phyloP scores from a whole-genome alignment of 2,888 invertebrate genomes.

The Tipula vernalis region DNA sequence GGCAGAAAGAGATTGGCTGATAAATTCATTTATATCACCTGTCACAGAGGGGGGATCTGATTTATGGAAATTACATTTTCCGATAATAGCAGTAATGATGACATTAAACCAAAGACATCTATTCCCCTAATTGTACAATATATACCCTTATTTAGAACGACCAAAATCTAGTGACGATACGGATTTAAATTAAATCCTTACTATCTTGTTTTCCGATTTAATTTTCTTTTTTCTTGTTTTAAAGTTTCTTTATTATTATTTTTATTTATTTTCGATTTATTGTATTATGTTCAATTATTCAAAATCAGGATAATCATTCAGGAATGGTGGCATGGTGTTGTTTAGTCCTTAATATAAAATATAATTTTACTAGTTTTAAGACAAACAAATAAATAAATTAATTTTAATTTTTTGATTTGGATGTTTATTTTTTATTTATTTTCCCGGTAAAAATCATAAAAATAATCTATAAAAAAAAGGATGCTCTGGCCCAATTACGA shows the following conservation, averaged over 20 bases:
- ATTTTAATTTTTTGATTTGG: not conserved
- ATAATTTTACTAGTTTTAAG: not conserved
- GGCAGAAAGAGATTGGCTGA: not conserved
- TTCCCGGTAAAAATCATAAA: not conserved
- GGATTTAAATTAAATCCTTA: not conserved
- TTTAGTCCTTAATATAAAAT: not conserved
- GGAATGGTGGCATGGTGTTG: not conserved
- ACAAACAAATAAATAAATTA: not conserved
- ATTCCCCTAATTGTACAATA: not conserved
- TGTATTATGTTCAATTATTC: not conserved
- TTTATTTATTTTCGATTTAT: not conserved
- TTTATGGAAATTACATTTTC: not conserved
- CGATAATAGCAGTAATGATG: not conserved
- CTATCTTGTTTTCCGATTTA: not conserved
- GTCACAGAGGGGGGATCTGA: not conserved
- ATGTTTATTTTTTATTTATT: not conserved
- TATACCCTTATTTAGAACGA: not conserved
- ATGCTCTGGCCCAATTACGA: slow-evolving; percentile 59
- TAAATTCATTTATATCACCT: not conserved
- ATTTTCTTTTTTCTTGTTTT: not conserved
- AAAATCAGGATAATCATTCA: not conserved
- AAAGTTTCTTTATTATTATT: not conserved
- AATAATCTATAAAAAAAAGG: slow-evolving; percentile 29
- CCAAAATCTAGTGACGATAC: not conserved
- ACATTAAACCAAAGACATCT: not conserved